Evolutionary conservation across 2,113 vertebrate species (phyloP).

Genomic region (Menura novaehollandiae): DNA sequence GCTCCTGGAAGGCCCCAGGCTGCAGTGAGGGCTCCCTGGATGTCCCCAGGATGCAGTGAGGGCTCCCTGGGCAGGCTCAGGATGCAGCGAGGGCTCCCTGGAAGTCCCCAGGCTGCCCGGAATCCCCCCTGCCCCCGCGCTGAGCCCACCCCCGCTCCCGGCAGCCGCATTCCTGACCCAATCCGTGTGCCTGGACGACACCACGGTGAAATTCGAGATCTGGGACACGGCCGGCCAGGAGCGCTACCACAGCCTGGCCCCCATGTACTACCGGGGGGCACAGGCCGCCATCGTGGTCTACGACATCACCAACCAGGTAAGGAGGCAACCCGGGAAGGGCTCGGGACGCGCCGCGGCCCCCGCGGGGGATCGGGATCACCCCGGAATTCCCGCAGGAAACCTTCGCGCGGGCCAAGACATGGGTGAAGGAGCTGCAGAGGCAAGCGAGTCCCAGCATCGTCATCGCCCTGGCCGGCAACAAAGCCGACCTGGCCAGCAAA

Average conservation of each 20-base stretch:
- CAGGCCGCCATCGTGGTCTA: conserved; percentile 82
- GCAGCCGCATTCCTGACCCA: conserved; percentile 79
- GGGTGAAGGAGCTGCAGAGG: conserved; percentile 81
- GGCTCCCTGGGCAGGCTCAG: too few relatives aligned
- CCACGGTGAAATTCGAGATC: conserved; percentile 83
- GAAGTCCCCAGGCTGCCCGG: too few relatives aligned
- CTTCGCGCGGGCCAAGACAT: conserved; percentile 78
- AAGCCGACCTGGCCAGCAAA: conserved; percentile 79
- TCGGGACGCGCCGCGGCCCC: too few relatives aligned
- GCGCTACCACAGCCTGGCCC: conserved; percentile 81
- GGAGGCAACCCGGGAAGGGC: background rate
- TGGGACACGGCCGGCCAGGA: conserved; percentile 85
- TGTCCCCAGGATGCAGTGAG: too few relatives aligned
- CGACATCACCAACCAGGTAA: conserved; percentile 81
- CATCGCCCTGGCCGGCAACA: conserved; percentile 78
- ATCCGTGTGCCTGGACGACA: conserved; percentile 80
- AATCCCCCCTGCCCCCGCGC: background rate
- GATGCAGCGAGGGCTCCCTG: too few relatives aligned
- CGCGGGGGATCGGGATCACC: background rate
- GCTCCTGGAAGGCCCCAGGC: background rate
- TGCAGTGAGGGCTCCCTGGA: background rate
- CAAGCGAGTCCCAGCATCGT: conserved; percentile 81
- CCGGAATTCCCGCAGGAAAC: conserved; percentile 67
- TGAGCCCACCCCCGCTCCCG: background rate
- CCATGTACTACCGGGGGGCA: conserved; percentile 81